Base-by-base conservation (phyloP, 2,888 invertebrate species). In the Apeira syringaria region DNA sequence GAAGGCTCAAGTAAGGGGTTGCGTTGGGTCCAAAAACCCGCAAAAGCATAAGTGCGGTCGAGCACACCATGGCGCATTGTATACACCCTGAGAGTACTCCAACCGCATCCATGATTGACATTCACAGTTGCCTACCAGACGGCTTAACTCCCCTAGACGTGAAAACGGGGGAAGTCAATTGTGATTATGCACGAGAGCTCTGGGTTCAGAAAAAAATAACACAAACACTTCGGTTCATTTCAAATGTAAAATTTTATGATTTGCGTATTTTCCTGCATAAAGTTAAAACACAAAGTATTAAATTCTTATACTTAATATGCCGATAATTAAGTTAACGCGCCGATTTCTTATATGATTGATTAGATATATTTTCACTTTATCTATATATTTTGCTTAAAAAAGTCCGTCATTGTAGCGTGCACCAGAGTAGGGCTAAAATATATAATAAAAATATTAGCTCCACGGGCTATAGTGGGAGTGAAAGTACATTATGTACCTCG, bases 1-100 rank as follows among this genome's bases (percentile, higher is more conserved):
- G 20, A 20, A 9, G 27, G 17, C 4, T 17, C 22, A 6, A 38
- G 18, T n/a, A 3, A 30, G 26, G 33, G 37, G 31, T 45, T 29
- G 47, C 38, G 49, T 47, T 29, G 47, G 41, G 49, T 47, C 26
- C 32, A 45, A 33, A 47, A 41, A 44, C 29, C 41, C 35, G 37
- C 41, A 35, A 49, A 35, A 42, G 48, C 49, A 36, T 62, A 57
- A 67, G 69, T 72, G 69, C 62, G 64, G 70, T 70, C 67, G 55
- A 47, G 66, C 70, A 78, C 79, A 77, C 68, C 72, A 80, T 76
- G 77, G 63, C 68, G 64, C 77, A 84, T 87, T 87, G 84, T 87
- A 80, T 79, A 64, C 70, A 76, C 71, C 68, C 78, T 60, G 58
- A 84, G 79, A 63, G 72, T 72, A 54, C 82, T 85, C 60, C 59